Evolutionary conservation across 2,888 invertebrate species (phyloP).

Genomic region (Melanostoma scalare): DNA sequence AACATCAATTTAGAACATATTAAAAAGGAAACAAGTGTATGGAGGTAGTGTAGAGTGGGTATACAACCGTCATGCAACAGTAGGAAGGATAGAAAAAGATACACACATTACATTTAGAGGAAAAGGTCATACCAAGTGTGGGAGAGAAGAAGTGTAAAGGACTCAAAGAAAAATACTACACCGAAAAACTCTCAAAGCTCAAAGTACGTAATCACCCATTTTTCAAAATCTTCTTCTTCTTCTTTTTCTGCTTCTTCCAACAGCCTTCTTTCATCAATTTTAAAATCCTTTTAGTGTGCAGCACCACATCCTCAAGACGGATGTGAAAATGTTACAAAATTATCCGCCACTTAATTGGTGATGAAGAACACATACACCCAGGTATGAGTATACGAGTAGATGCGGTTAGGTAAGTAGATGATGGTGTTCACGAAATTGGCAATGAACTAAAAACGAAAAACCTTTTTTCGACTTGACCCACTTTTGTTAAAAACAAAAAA

Average conservation of each 20-base stretch:
- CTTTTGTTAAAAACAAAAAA: conserved; percentile 39
- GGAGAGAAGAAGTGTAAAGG: conserved; percentile 2
- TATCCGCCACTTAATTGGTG: conserved; percentile 7
- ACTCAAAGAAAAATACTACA: background rate
- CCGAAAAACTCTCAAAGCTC: conserved; percentile 1
- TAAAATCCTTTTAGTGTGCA: conserved; percentile 4
- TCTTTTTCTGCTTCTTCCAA: too few species aligned
- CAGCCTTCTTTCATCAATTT: background rate
- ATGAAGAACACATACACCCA: conserved; percentile 1
- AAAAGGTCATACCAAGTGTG: conserved; percentile 10
- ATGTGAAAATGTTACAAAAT: conserved; percentile 20
- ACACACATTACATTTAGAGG: background rate
- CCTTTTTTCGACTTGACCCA: conserved; percentile 61
- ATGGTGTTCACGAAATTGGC: conserved; percentile 26
- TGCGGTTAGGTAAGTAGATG: background rate
- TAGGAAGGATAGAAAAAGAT: conserved; percentile 16
- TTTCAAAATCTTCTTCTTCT: conserved; percentile 27
- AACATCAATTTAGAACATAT: conserved; percentile 15
- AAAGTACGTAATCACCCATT: conserved; percentile 67
- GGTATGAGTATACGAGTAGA: background rate
- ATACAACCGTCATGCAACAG: conserved; percentile 23
- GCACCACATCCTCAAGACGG: conserved; percentile 4
- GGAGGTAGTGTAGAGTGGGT: too few species aligned
- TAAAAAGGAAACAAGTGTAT: background rate
- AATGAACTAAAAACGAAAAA: conserved; percentile 31